Base-by-base conservation (phyloP, 1,140 invertebrate genomes). In the Asobara japonica region DNA sequence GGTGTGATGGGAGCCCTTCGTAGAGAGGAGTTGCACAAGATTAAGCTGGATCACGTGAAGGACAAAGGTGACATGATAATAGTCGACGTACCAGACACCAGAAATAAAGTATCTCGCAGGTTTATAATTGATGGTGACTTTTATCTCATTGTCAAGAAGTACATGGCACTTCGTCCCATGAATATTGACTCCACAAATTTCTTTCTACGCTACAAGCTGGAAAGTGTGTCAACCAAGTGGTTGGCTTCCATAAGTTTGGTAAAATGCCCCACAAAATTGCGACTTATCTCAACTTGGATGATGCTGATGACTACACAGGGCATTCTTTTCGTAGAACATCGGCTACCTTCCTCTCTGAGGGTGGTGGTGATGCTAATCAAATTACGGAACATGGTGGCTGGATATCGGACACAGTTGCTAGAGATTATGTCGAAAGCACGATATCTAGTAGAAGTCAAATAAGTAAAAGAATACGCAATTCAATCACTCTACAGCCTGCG, bases 311-410 rank as follows among this genome's bases (percentile, higher is more conserved):
- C 11, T 65, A 65, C 27, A 65, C 64, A 2, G 64, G 64, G 8
- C 64, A 65, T 31, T 33, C 27, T 36, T 65, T 65, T 31, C 73
- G 77, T n/a, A 29, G 74, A 6, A 70, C 74, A 4, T 77, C 73
- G 20, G 73, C 71, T 13, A 65, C 68, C 18, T 60, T 78, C 31
- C 31, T 74, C 16, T 70, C 73, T 10, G 75, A 78, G 60, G 33
- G 69, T 41, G 79, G 79, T 22, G 78, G 67, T 22, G 67, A 77
- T 74, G 27, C 80, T 11, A 68, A 29, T 13, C 73, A 48, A 33
- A 22, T 79, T 25, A 77, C 78, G 60, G 22, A 71, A 20, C 76
- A 75, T 61, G 74, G 70, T 30, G 75, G 73, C 5, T 79, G 77
- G 78, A 73, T 70, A 56, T 48, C 20, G 0, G 60, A 51, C 7